Evolutionary conservation across 2,113 vertebrate genomes (phyloP), one percentile per base, ranked within the genome.

Genomic region (Meriones unguiculatus): DNA sequence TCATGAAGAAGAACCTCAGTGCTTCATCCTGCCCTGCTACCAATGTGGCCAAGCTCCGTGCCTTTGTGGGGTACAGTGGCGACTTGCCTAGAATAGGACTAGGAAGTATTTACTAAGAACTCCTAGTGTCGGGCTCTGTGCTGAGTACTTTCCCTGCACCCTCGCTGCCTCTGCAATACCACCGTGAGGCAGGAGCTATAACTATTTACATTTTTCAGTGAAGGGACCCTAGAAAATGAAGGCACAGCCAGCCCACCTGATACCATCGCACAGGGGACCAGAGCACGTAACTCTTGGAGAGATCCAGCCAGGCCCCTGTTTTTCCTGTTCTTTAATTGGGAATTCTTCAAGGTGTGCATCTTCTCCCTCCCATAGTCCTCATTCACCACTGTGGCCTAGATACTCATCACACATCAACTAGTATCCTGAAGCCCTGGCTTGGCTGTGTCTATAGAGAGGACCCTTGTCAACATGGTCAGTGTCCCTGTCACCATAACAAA

Each of bases 241-340:
- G 46, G 11, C 20, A 30, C 24, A 2, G 6, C 70, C 3, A 41
- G 14, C 46, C 32, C n/a, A 25, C 41, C 0, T 1, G 1, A 46
- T 59, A 6, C 14, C 50, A 32, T 64, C 11, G 28, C 30, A 25
- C 20, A 52, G 35, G 20, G 5, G 5, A 67, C 64, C 76, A 50
- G 35, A 67, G 75, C 73, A 32, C 18, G 52, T 82, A 46, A 25
- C 81, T 95, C 72, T 69, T 52, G 54, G 35, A 89, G 72, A 67
- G 12, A 70, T 73, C n/a, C 95, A 1, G 88, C 9, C 14, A 35
- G 41, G 25, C 41, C 50, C 81, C 52, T 35, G 5, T 41, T 30
- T 2, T 4, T 75, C 46, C 1, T 73, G 0, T 24, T 57, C 52
- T 41, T 25, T 57, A n/a, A 0, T 41, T 3, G 4, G 54, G 25